Conservation (phyloP, 2,888 invertebrate genomes). For the Trachelus troglodyta region DNA sequence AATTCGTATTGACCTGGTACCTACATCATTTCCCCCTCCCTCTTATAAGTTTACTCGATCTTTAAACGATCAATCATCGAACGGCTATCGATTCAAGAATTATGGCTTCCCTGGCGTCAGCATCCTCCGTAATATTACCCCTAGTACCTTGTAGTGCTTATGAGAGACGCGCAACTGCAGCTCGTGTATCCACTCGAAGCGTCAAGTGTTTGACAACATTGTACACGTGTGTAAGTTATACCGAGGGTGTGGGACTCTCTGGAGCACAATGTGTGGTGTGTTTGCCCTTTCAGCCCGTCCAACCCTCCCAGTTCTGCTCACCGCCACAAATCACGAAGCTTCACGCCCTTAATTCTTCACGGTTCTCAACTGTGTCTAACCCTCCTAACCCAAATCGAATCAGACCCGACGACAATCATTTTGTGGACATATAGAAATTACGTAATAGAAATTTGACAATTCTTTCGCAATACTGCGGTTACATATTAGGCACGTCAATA, state of each 20-base stretch:
- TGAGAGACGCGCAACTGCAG: background rate
- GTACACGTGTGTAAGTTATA: conserved; percentile 35
- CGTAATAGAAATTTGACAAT: background rate
- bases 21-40: background rate
- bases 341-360: conserved; percentile 37
- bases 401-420: background rate
- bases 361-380: conserved; percentile 7
- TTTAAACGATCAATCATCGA: background rate
- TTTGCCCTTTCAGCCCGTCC: conserved; percentile 18
- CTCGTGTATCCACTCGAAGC: conserved; percentile 37
- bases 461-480: background rate
- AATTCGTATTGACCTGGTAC: background rate
- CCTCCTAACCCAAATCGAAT: background rate
- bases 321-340: conserved; percentile 37
- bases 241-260: conserved; percentile 5
- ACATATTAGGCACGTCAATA: background rate
- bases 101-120: background rate
- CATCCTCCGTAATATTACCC: background rate
- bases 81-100: background rate
- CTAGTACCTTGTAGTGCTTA: background rate
- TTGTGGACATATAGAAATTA: background rate
- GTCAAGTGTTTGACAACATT: conserved; percentile 50
- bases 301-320: conserved; percentile 32
- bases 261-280: conserved; percentile 28
- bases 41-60: background rate